Evolutionary conservation across 2,888 invertebrate species (phyloP), one percentile per base, ranked within the genome.

Genomic region (Drosophila leonis): DNA sequence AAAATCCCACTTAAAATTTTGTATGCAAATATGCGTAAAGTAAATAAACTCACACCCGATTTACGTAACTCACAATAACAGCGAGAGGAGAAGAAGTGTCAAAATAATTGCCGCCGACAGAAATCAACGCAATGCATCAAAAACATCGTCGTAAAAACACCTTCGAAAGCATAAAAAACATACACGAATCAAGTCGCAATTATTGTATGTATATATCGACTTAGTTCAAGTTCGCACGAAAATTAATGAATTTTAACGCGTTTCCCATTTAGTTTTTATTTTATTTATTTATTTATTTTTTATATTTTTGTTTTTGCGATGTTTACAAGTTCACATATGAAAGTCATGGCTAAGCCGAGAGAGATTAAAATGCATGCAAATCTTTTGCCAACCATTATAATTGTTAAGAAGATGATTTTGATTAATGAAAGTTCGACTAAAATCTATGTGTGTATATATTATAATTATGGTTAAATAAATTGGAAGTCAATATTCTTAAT

Each of bases 1-100:
- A 57, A 65, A 68, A 73, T 48, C 48, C 57, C 78, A 75, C 55
- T 83, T 73, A 68, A 75, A 68, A 69, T 74, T 37, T 63, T 70
- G n/a, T 55, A 70, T 90, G 79, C 84, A 72, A 73, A 88, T 75
- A 82, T 79, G 75, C 75, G 60, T 71, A 73, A 80, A 66, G 52
- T 71, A 84, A 84, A 84, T 80, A 88, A 85, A 69, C 69, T 90
- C 88, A 85, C 84, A 83, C 75, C 88, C 77, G 80, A 74, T 69
- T 85, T 88, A 77, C 86, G 88, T 76, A 85, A 88, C 66, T 74
- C 54, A 68, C 72, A 69, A 56, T 44, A 66, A 67, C 33, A 70
- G 3, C 20, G 15, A 29, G 24, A 59, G 4, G 78, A 68, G 72
- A 90, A 82, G 90, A 84, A 82, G 84, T 85, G 84, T 88, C 80